phyloP scores from a whole-genome alignment of 1,140 invertebrate species.

The Ceratitis capitata region DNA sequence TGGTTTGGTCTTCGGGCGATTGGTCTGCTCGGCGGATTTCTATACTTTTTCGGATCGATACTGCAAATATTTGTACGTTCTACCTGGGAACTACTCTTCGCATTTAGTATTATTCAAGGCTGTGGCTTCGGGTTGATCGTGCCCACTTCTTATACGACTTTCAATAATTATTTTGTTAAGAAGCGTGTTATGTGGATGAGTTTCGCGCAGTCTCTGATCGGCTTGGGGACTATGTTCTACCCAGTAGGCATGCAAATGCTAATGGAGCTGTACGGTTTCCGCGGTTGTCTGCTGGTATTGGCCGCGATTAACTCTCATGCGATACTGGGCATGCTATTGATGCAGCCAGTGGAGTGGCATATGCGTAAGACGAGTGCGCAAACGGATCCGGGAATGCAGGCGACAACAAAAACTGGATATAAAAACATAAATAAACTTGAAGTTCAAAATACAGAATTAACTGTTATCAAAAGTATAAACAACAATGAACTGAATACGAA shows the following conservation, averaged over 20 bases:
- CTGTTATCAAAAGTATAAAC: too few species aligned
- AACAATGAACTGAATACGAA: not conserved
- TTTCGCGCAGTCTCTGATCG: constrained; percentile 70
- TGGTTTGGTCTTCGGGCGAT: constrained; percentile 68
- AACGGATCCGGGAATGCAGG: constrained; percentile 26
- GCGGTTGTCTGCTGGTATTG: constrained; percentile 72
- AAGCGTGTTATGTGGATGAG: constrained; percentile 72
- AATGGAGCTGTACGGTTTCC: constrained; percentile 70
- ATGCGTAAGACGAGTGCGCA: constrained; percentile 65
- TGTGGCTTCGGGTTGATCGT: constrained; percentile 71
- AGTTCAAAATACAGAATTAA: not conserved
- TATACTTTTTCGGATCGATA: constrained; percentile 68
- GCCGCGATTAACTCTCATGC: constrained; percentile 71
- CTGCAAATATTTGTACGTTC: constrained; percentile 69
- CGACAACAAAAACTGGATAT: not conserved
- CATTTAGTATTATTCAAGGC: constrained; percentile 71
- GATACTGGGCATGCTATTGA: constrained; percentile 71
- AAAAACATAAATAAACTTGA: not conserved
- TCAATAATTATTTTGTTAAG: constrained; percentile 71
- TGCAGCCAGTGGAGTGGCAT: constrained; percentile 77
- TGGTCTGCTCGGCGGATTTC: constrained; percentile 68
- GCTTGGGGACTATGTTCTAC: constrained; percentile 69
- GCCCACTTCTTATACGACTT: constrained; percentile 69
- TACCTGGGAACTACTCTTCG: constrained; percentile 67
- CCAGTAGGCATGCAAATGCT: constrained; percentile 68